Evolutionary conservation across 2,888 invertebrate species (phyloP), one percentile per base, ranked within the genome.

Genomic region (Anticlea derivata): DNA sequence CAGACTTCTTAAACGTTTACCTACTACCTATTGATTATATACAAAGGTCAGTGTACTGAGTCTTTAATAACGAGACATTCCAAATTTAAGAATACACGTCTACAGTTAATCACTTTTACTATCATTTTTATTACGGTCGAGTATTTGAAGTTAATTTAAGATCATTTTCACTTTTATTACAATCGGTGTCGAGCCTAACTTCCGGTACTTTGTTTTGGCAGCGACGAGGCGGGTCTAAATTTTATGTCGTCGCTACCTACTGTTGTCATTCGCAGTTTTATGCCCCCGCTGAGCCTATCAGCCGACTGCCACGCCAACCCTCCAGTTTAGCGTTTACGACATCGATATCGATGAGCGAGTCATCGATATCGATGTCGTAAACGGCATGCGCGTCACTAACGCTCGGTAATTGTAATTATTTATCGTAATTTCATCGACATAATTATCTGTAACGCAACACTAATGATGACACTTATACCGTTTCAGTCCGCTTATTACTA

Each of bases 71-170:
- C 11, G 39, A 8, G 27, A 31, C 54, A 35, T 45, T 13, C 7
- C 23, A 44, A 56, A 58, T 59, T 53, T 22, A 17, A 17, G 41
- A 51, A 51, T 45, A 34, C 38, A 39, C 55, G 47, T 47, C 50
- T 43, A 37, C 49, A 47, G 57, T 59, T 53, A 59, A 58, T 58
- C 57, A 61, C 49, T 51, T 61, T 61, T 55, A 58, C 53, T 55
- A 55, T 50, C 31, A 48, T 59, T 59, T 29, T 55, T 59, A 59
- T 43, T 43, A 39, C 46, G 46, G 49, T 49, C 20, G 40, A 53
- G 47, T 52, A 35, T 53, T 53, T 55, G 45, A 47, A 55, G 54
- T 59, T 53, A 51, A 52, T 58, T 50, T 50, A 46, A 45, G 52
- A 50, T 50, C 29, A 48, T 37, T 60, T 58, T 50, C 41, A 40